Base-by-base conservation (phyloP, 1,140 invertebrate genomes). In the Apis mellifera region DNA sequence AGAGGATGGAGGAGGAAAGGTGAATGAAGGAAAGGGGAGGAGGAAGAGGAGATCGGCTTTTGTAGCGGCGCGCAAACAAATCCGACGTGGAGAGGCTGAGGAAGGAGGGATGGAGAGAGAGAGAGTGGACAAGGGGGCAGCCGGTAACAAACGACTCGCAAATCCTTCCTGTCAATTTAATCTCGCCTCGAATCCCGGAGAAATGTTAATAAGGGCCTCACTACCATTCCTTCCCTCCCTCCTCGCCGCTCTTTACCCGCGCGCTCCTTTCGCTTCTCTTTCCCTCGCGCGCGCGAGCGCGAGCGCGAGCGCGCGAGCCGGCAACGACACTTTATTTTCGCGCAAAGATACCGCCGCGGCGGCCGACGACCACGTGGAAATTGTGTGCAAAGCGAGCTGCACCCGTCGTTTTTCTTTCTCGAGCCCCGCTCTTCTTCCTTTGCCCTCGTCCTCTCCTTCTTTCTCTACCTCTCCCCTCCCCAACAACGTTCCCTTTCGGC, bases 111-210 rank as follows among this genome's bases (percentile, higher is more conserved):
- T 15, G 59, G 12, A 12, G 76, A 74, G 26, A 50, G 13, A 48
- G 13, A 81, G 55, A 15, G 64, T 66, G 73, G 84, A 89, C 87
- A 86, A 83, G 81, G 17, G 84, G 79, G 71, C 68, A 74, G 84
- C 66, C 83, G 85, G 89, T 92, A 94, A 94, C 93, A 94, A 94
- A 94, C 92, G 90, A 93, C 93, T 94, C 93, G 93, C 93, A 94
- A 94, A 94, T 94, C 92, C 93, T 94, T 88, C 84, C 93, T 93
- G 93, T 94, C 93, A 94, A 94, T 93, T 93, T 94, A 94, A 94
- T 94, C 93, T 94, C 90, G 89, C 90, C 91, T 90, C 90, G 92
- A 91, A 94, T 94, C 93, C 93, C 90, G 88, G 84, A 92, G 91
- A 94, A 94, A 94, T 94, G 93, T 94, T 94, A 94, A 94, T 94